A percentile compares a stretch with the other conserved stretches of the same genome.
These are phyloP conservation scores for Sebastes cheni DNA, from an alignment of 2,797 vertebrate species.

Conservation along the genomic window DNA sequence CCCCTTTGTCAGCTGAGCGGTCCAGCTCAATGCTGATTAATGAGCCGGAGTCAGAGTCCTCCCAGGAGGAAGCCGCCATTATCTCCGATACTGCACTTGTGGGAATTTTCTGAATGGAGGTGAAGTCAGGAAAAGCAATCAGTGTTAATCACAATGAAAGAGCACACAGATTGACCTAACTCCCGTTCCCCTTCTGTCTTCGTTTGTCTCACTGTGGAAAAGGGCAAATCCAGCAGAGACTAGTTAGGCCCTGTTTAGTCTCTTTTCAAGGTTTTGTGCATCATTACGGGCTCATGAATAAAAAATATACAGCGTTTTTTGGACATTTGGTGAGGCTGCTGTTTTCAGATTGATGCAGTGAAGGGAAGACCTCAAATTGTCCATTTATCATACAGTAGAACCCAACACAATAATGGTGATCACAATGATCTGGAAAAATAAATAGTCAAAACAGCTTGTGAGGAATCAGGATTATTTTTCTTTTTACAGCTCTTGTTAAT, in stretches of 20 bases:
- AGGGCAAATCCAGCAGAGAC: conserved; percentile 35
- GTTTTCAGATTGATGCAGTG: conserved; percentile 11
- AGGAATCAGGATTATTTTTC: neutral
- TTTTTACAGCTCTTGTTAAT: conserved; percentile 28
- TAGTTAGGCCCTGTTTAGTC: conserved; percentile 54
- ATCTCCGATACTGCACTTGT: conserved; percentile 50
- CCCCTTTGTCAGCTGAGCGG: conserved; percentile 53
- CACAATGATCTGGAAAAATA: neutral
- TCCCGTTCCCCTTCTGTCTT: conserved; percentile 20
- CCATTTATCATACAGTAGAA: neutral
- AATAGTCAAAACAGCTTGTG: neutral
- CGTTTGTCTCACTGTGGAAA: conserved; percentile 26
- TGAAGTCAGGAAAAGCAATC: conserved; percentile 70
- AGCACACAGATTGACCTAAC: conserved; percentile 58
- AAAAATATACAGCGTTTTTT: conserved; percentile 30
- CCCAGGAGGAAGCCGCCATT: conserved; percentile 66
- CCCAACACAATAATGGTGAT: neutral
- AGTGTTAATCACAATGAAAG: conserved; percentile 75
- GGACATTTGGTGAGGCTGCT: neutral
- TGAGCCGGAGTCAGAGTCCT: conserved; percentile 65
- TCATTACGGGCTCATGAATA: conserved; percentile 63
- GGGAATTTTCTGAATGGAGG: conserved; percentile 65
- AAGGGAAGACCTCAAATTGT: neutral
- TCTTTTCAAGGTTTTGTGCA: conserved; percentile 54
- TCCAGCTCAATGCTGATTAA: conserved; percentile 78